phyloP scores from a whole-genome alignment of 2,113 vertebrate species.

The Vicugna pacos region DNA sequence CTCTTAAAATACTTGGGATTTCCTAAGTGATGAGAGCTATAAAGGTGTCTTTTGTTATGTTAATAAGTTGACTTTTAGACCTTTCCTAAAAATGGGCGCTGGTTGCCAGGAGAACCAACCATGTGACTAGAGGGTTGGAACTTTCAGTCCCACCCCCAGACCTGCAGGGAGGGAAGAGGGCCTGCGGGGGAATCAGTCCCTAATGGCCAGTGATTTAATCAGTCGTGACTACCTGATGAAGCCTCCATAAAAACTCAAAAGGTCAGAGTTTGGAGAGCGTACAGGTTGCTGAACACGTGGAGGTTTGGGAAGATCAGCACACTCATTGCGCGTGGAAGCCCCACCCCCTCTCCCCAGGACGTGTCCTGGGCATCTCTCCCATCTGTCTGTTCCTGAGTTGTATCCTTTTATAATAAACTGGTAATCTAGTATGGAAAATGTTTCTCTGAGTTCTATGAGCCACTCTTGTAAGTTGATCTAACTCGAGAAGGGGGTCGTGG shows the following conservation, averaged over 20 bases:
- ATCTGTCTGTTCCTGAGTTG: neutral
- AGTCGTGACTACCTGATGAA: neutral
- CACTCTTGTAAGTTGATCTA: neutral
- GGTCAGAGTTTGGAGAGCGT: neutral
- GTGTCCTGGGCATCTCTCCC: neutral
- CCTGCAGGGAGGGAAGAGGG: neutral
- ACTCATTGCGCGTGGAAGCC: neutral
- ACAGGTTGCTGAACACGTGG: neutral
- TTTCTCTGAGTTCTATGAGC: neutral
- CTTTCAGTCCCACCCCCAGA: neutral
- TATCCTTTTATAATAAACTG: neutral
- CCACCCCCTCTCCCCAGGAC: neutral
- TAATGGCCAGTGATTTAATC: neutral
- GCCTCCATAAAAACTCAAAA: neutral
- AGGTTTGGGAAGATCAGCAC: rapidly evolving
- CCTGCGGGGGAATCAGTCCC: too few relatives aligned
- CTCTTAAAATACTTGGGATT: neutral
- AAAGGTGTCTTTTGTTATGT: neutral
- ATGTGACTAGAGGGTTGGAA: neutral
- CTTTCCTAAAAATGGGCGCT: neutral
- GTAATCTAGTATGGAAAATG: neutral
- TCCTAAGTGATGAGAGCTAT: neutral
- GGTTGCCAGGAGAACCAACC: neutral
- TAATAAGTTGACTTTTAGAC: neutral
- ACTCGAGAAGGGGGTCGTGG: too few relatives aligned